Evolutionary conservation across 2,113 vertebrate genomes (phyloP), one percentile per base, ranked within the genome.

Genomic region (Periophthalmus modestus): DNA sequence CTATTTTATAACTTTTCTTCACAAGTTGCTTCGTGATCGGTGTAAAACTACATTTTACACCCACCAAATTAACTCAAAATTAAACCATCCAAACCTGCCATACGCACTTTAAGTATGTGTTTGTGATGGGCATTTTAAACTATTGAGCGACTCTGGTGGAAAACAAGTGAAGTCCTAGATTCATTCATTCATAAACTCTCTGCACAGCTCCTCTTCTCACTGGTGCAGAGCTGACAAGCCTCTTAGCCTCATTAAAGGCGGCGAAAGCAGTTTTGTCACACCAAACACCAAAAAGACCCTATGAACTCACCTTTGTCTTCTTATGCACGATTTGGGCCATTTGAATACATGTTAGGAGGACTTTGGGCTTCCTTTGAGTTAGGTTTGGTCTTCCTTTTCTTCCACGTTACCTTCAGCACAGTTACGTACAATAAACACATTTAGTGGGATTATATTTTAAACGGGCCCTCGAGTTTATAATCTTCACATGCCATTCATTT

Each of bases 131-230:
- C 52, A 24, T 36, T 71, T 67, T 67, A 36, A 21, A 57, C 71
- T 28, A 66, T 18, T 50, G 73, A 79, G 34, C 0, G 78, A 80
- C 80, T 88, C 75, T 87, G 83, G 79, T 82, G 54, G 69, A 71
- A 36, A 82, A 82, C 77, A 70, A 59, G 55, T 67, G 34, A 57
- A 57, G 18, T 16, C 33, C 21, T 63, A 39, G 23, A 66, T 59
- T 55, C 18, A n/a, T 59, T 55, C 18, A n/a, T 66, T 52, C 70
- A 15, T 61, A 75, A 68, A 2, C 33, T 33, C 65, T 39, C 18
- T 33, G n/a, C 71, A 79, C 69, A 58, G 16, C 10, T 54, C 52
- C 46, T 75, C 66, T 50, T 33, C 71, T 55, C 52, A 59, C 58
- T 47, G 66, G 74, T 66, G 70, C 46, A 74, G 73, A 78, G 59